These are phyloP conservation scores for Semibalanus balanoides DNA, from an alignment of 1,140 invertebrate species.

Conservation along the genomic window DNA sequence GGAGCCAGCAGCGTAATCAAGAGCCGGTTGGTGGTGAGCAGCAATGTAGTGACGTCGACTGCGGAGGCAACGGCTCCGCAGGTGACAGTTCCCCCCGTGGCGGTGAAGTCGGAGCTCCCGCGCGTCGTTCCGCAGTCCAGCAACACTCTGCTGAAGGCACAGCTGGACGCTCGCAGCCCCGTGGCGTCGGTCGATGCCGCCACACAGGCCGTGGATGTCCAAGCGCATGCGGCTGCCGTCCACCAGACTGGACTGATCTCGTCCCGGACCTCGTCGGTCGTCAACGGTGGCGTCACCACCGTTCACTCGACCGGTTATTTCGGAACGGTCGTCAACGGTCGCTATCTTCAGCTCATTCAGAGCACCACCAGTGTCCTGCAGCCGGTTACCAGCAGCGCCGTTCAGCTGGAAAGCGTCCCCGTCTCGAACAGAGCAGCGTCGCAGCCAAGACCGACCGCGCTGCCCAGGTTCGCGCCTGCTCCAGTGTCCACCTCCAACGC, in stretches of 20 bases:
- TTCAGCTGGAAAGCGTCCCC: not conserved
- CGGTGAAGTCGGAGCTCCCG: no score
- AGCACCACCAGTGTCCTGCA: not conserved
- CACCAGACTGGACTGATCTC: not conserved
- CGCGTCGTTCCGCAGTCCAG: no score
- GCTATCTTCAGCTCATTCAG: not conserved
- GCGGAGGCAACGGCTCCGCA: not conserved
- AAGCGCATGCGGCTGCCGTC: not conserved
- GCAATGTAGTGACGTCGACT: constrained; percentile 48
- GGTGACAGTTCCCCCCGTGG: no score
- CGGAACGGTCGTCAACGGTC: not conserved
- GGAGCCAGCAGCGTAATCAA: constrained; percentile 64
- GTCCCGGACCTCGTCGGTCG: not conserved
- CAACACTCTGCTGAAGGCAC: no score
- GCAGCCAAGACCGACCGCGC: not conserved
- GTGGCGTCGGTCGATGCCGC: no score
- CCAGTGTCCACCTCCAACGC: not conserved
- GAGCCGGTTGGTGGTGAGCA: constrained; percentile 70
- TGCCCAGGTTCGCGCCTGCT: no score
- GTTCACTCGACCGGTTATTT: not conserved
- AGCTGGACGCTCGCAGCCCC: no score
- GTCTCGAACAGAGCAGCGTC: not conserved
- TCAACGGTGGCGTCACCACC: not conserved
- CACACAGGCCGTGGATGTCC: not conserved
- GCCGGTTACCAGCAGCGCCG: no score